A percentile compares a stretch with the other conserved stretches of the same genome.
Conservation (phyloP, 2,888 invertebrate genomes). For the Trypoxylon attenuatum region DNA sequence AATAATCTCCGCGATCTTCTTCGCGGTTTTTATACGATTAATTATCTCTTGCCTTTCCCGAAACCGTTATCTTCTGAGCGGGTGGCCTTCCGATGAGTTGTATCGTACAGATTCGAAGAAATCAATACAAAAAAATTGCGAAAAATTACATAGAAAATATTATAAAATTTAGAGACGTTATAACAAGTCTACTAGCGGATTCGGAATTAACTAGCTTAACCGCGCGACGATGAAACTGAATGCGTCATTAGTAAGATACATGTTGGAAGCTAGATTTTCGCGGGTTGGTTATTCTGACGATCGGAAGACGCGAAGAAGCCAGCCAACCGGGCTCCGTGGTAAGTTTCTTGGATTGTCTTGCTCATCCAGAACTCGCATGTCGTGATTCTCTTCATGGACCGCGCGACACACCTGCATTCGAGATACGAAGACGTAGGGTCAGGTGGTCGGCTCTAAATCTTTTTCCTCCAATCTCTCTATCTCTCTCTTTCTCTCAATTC, state of each 20-base stretch:
- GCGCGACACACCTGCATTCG: constrained; percentile 59
- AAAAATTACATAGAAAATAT: background rate
- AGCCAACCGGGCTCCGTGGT: constrained; percentile 45
- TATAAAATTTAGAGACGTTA: no score
- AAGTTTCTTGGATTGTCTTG: constrained; percentile 53
- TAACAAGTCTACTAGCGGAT: no score
- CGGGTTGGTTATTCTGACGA: constrained; percentile 37
- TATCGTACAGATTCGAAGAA: constrained; percentile 12
- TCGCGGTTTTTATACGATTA: constrained; percentile 16
- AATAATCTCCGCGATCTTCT: constrained; percentile 34
- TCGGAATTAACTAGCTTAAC: no score
- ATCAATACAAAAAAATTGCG: background rate
- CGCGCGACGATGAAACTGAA: no score
- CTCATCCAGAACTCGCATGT: constrained; percentile 46
- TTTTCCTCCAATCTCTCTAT: constrained; percentile 13
- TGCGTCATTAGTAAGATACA: no score
- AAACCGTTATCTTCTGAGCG: constrained; percentile 20
- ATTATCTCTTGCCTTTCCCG: background rate
- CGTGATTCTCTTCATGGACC: constrained; percentile 56
- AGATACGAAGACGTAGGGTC: constrained; percentile 60
- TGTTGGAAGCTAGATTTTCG: no score
- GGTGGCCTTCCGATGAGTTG: constrained; percentile 5
- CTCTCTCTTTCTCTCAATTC: constrained; percentile 28
- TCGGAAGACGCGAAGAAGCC: constrained; percentile 39
- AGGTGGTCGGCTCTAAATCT: constrained; percentile 38